Evolutionary conservation across 2,113 vertebrate species (phyloP).

Genomic region (Oxyruncus cristatus): DNA sequence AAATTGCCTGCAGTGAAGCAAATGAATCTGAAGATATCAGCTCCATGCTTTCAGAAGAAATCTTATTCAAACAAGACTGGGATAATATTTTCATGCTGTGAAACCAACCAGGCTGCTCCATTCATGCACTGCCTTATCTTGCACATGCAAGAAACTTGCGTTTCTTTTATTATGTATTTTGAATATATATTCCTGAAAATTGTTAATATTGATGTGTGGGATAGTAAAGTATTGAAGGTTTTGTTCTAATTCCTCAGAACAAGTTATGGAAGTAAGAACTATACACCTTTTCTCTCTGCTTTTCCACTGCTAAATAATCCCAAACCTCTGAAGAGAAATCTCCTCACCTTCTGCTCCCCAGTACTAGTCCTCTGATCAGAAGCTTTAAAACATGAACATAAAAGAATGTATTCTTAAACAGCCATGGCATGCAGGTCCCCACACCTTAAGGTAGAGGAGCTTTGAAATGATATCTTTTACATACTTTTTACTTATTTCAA

Average conservation of each 20-base stretch:
- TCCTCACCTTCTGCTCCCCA: neutral
- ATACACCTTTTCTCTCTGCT: neutral
- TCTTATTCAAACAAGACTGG: neutral
- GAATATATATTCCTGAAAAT: neutral
- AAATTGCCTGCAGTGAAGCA: conserved; percentile 12
- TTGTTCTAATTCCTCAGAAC: neutral
- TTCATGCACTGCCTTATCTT: neutral
- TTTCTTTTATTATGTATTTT: neutral
- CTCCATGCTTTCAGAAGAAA: neutral
- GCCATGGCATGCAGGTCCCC: neutral
- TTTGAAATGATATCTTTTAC: neutral
- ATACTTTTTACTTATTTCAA: neutral
- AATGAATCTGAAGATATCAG: neutral
- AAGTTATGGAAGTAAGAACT: neutral
- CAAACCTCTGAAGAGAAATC: neutral
- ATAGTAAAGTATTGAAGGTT: neutral
- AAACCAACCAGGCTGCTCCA: neutral
- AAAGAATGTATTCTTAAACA: neutral
- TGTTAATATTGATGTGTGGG: neutral
- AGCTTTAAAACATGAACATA: neutral
- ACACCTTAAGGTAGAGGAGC: neutral
- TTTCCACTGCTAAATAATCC: neutral
- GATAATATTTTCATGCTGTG: neutral
- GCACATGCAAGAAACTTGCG: accelerated
- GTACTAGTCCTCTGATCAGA: neutral